A percentile compares a stretch with the other conserved stretches of the same genome.
Evolutionary conservation across 92 coral and sea anemone species (phyloP).

Genomic region (Hydrozoanthus gracilis): DNA sequence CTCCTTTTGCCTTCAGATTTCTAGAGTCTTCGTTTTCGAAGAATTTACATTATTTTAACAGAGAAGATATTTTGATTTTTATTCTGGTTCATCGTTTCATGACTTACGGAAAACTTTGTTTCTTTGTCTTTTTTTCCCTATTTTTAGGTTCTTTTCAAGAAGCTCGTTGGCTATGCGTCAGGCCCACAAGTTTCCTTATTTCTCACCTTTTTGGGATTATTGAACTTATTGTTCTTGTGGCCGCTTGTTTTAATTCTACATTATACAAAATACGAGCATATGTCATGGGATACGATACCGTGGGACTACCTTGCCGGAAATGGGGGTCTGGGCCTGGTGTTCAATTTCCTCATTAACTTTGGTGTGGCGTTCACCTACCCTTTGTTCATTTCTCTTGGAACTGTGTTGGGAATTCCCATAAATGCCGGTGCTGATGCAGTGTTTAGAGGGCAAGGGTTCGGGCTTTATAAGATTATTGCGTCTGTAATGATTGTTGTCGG

Average conservation of each 20-base stretch:
- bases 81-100: too few relatives aligned
- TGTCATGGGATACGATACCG: slow-evolving; percentile 75
- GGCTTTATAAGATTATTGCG: slow-evolving; percentile 67
- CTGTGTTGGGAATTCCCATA: slow-evolving; percentile 89
- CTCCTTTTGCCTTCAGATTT: too few relatives aligned
- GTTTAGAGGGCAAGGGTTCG: slow-evolving; percentile 70
- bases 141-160: slow-evolving; percentile 69
- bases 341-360: slow-evolving; percentile 84
- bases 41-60: too few relatives aligned
- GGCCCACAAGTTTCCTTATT: slow-evolving; percentile 82
- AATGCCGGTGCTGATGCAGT: slow-evolving; percentile 81
- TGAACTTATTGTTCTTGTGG: slow-evolving; percentile 76
- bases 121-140: background rate
- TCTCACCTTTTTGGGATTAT: slow-evolving; percentile 73
- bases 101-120: too few relatives aligned
- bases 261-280: slow-evolving; percentile 70
- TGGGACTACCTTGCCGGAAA: slow-evolving; percentile 85
- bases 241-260: slow-evolving; percentile 72
- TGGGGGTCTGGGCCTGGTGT: slow-evolving; percentile 62
- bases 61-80: too few relatives aligned
- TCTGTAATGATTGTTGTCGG: slow-evolving; percentile 78
- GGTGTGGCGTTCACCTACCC: slow-evolving; percentile 95
- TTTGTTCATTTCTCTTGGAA: slow-evolving; percentile 87
- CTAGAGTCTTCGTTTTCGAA: too few relatives aligned
- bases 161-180: slow-evolving; percentile 69